These are phyloP conservation scores for Notoglanidium macrostoma DNA, from an alignment of 2,797 vertebrate species.

Conservation along the genomic window DNA sequence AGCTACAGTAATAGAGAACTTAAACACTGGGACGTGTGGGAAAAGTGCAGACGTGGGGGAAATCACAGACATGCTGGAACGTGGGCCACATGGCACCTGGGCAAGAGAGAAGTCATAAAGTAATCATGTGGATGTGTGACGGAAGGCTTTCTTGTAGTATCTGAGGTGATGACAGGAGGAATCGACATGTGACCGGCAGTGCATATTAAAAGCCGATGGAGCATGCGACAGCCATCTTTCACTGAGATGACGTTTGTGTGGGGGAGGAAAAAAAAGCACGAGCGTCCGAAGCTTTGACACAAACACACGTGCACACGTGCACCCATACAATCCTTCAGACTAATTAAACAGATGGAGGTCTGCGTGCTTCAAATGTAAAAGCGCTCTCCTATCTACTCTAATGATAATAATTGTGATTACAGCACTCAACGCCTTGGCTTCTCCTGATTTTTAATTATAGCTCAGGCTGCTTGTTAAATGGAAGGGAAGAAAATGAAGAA, in stretches of 20 bases:
- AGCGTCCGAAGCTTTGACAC: slow-evolving; percentile 24
- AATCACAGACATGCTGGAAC: slow-evolving; percentile 45
- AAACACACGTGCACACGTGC: background rate
- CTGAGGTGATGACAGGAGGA: slow-evolving; percentile 23
- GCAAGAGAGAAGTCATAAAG: slow-evolving; percentile 47
- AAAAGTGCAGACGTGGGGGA: slow-evolving; percentile 41
- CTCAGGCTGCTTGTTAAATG: slow-evolving; percentile 58
- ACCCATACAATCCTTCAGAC: slow-evolving; percentile 34
- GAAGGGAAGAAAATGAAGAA: background rate
- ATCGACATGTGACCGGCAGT: slow-evolving; percentile 36
- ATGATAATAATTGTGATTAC: slow-evolving; percentile 72
- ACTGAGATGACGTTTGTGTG: background rate
- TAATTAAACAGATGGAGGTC: slow-evolving; percentile 58
- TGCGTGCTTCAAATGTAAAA: slow-evolving; percentile 62
- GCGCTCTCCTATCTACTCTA: slow-evolving; percentile 63
- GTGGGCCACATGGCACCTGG: slow-evolving; percentile 20
- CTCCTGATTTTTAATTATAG: slow-evolving; percentile 67
- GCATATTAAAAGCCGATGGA: slow-evolving; percentile 44
- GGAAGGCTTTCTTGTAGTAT: slow-evolving; percentile 43
- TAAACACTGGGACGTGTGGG: slow-evolving; percentile 24
- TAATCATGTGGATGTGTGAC: slow-evolving; percentile 48
- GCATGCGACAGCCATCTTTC: slow-evolving; percentile 39
- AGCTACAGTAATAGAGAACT: slow-evolving; percentile 38
- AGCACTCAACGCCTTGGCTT: slow-evolving; percentile 60
- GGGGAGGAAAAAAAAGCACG: slow-evolving; percentile 1